Evolutionary conservation across 2,888 invertebrate species (phyloP).

Genomic region (Drosophila trichaetosa): DNA sequence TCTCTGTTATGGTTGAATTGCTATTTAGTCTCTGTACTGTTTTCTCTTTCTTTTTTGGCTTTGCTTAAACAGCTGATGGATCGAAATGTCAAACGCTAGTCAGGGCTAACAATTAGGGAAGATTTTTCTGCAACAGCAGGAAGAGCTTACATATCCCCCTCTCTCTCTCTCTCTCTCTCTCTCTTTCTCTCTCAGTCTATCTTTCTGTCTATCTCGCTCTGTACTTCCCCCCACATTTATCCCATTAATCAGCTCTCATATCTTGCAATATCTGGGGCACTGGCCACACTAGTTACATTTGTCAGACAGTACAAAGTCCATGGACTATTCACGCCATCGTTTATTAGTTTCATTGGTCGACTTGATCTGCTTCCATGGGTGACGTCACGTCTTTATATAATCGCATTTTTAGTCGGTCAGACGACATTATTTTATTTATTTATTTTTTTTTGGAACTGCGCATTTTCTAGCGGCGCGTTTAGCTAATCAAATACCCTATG

Average conservation of each 20-base stretch:
- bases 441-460: slow-evolving; percentile 39
- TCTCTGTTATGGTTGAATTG: slow-evolving; percentile 38
- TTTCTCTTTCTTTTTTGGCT: neutral
- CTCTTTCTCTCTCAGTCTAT: neutral
- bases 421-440: slow-evolving; percentile 6
- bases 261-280: slow-evolving; percentile 32
- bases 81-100: neutral
- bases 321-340: slow-evolving; percentile 4
- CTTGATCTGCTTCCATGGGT: slow-evolving; percentile 2
- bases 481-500: slow-evolving; percentile 29
- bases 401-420: slow-evolving; percentile 36
- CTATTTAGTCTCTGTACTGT: neutral
- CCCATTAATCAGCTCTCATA: slow-evolving; percentile 12
- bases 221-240: neutral
- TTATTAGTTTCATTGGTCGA: slow-evolving; percentile 1
- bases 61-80: slow-evolving; percentile 11
- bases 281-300: slow-evolving; percentile 29
- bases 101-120: neutral
- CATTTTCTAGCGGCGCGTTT: slow-evolving; percentile 40
- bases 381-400: slow-evolving; percentile 52
- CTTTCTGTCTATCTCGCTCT: neutral
- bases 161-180: too few relatives aligned
- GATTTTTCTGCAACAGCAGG: neutral
- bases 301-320: slow-evolving; percentile 45
- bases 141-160: neutral